Evolutionary conservation across 2,888 invertebrate species (phyloP).

Genomic region (Scaptomyza flava): DNA sequence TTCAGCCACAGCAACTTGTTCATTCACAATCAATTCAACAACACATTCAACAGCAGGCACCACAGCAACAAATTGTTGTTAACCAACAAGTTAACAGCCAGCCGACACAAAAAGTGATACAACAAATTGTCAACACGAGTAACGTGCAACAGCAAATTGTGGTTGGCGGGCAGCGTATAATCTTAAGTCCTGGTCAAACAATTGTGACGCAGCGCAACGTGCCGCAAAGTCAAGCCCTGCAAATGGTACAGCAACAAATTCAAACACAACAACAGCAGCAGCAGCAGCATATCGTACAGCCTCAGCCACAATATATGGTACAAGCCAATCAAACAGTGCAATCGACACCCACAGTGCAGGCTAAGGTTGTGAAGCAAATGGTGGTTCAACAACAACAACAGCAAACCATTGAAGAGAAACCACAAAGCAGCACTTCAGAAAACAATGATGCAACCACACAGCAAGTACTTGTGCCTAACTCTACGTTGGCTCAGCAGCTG

Average conservation of each 20-base stretch:
- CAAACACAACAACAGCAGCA: slow-evolving; percentile 56
- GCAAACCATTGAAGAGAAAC: slow-evolving; percentile 60
- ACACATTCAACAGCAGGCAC: slow-evolving; percentile 42
- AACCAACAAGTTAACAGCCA: slow-evolving; percentile 55
- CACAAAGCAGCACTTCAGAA: slow-evolving; percentile 81
- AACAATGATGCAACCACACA: slow-evolving; percentile 70
- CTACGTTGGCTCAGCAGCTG: slow-evolving; percentile 91
- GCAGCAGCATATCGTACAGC: slow-evolving; percentile 71
- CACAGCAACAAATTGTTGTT: slow-evolving; percentile 69
- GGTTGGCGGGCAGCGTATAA: slow-evolving; percentile 84
- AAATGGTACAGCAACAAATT: slow-evolving; percentile 72
- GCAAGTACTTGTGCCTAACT: slow-evolving; percentile 92
- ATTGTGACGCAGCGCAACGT: slow-evolving; percentile 83
- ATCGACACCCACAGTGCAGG: slow-evolving; percentile 59
- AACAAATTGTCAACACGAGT: slow-evolving; percentile 84
- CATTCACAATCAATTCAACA: slow-evolving; percentile 61
- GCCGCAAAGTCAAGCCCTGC: slow-evolving; percentile 78
- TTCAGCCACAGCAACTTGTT: slow-evolving; percentile 74
- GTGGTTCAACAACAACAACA: slow-evolving; percentile 70
- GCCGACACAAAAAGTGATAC: slow-evolving; percentile 83
- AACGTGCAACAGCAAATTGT: slow-evolving; percentile 84
- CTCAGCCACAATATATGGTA: slow-evolving; percentile 78
- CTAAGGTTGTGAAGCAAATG: slow-evolving; percentile 74
- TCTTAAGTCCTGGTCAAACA: slow-evolving; percentile 84
- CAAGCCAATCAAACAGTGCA: slow-evolving; percentile 68